phyloP scores from a whole-genome alignment of 1,140 invertebrate species.

The Eupeodes corollae region DNA sequence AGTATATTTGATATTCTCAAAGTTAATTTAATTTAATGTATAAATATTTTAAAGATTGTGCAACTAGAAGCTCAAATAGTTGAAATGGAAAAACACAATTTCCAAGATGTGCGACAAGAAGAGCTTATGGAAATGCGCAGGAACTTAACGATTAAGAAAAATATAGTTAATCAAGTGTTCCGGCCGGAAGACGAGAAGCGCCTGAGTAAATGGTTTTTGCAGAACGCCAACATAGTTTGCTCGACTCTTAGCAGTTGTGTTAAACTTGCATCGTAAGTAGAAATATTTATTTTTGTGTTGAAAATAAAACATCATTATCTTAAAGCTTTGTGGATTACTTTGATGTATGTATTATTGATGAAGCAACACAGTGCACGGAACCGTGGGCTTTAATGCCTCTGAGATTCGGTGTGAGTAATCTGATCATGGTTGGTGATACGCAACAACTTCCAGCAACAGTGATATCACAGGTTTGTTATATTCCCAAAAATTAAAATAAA shows the following conservation, averaged over 20 bases:
- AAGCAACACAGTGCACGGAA: slow-evolving; percentile 79
- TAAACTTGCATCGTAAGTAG: slow-evolving; percentile 15
- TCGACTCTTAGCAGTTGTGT: slow-evolving; percentile 37
- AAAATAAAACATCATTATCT: too few relatives aligned
- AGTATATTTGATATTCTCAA: not conserved
- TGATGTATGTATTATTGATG: slow-evolving; percentile 79
- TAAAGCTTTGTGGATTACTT: slow-evolving; percentile 46
- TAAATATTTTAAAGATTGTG: not conserved
- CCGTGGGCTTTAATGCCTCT: slow-evolving; percentile 71
- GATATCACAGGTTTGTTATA: slow-evolving; percentile 49
- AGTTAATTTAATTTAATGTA: not conserved
- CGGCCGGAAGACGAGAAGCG: slow-evolving; percentile 20
- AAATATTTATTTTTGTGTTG: not conserved
- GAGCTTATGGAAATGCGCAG: slow-evolving; percentile 10
- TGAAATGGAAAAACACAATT: slow-evolving; percentile 1
- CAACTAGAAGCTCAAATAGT: slow-evolving; percentile 10
- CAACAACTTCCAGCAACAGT: slow-evolving; percentile 76
- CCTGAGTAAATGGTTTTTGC: slow-evolving; percentile 12
- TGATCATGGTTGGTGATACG: slow-evolving; percentile 83
- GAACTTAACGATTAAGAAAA: slow-evolving; percentile 3
- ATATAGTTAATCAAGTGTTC: slow-evolving; percentile 7
- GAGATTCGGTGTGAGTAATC: slow-evolving; percentile 52
- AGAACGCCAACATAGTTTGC: slow-evolving; percentile 33
- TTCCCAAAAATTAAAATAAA: too few relatives aligned
- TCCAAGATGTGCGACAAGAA: not conserved